Base-by-base conservation (phyloP, 2,888 invertebrate species). In the Scelioninae gen. 2 region DNA sequence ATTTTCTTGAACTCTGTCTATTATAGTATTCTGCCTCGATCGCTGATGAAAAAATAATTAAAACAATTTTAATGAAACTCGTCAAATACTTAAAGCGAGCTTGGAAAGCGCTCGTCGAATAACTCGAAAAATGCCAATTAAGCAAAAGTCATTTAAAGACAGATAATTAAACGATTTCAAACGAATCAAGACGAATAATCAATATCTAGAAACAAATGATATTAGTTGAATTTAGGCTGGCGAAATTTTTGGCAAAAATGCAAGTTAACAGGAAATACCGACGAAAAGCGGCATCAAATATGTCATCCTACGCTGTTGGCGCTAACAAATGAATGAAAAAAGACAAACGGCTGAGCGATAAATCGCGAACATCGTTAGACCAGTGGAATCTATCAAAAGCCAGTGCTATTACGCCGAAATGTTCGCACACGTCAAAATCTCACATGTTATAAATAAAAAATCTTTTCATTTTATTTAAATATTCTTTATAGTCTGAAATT, bases 301-400 rank as follows among this genome's bases (percentile, higher is more conserved):
- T 57, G 31, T 45, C 57, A 43, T 19, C 5, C 25, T 15, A 19
- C 53, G 39, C 55, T 55, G 22, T 6, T 19, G 28, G 19, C 28
- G 19, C 45, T 57, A 31, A 33, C 41, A 33, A 43, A 45, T 57
- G 41, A 57, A 43, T 33, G 57, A 57, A 45, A 55, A 57, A 57
- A 45, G 45, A 57, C 43, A 45, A 19, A 45, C 18, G 13, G 33
- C 6, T 33, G 33, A 28, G 33, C 57, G 43, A 57, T 57, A 57
- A 57, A 57, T 43, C 45, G 43, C 28, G 9, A 31, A 43, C 57
- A 45, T 33, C 57, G 45, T 57, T 43, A 43, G 43, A 57, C 11
- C 57, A 13, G 33, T 33, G 28, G 16, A 45, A 57, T 43, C 57
- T 45, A 57, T 43, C 57, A 57, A 19, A 57, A 43, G 39, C 28